Conservation (phyloP, 2,888 invertebrate species). For the Aphodius granarius region DNA sequence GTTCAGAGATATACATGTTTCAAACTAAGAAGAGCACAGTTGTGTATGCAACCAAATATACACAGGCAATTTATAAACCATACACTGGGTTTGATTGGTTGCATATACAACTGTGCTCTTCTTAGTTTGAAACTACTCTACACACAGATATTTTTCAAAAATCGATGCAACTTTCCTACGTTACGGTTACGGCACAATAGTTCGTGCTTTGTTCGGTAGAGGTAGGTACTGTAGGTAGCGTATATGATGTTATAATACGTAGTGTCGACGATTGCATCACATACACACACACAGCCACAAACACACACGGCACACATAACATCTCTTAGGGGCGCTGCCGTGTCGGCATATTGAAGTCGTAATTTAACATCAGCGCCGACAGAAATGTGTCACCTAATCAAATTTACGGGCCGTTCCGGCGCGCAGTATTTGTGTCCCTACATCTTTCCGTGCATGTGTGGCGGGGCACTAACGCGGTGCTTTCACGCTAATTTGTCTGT, state of each 20-base stretch:
- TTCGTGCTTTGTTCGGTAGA: neutral
- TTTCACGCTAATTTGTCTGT: constrained; percentile 53
- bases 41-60: too few relatives aligned
- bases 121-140: too few relatives aligned
- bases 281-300: too few relatives aligned
- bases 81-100: too few relatives aligned
- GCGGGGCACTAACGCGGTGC: constrained; percentile 36
- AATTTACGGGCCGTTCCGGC: constrained; percentile 48
- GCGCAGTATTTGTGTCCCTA: constrained; percentile 41
- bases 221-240: too few relatives aligned
- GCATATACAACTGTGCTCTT: too few relatives aligned
- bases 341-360: constrained; percentile 44
- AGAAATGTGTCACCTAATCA: constrained; percentile 53
- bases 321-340: neutral
- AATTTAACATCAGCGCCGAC: constrained; percentile 51
- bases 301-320: neutral
- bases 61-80: too few relatives aligned
- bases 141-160: too few relatives aligned
- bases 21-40: too few relatives aligned
- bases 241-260: neutral
- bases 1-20: too few relatives aligned
- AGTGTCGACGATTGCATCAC: neutral
- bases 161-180: too few relatives aligned
- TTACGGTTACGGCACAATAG: too few relatives aligned
- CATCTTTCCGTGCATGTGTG: constrained; percentile 42